Conservation (phyloP, 2,113 vertebrate genomes). For the Podarcis raffonei region DNA sequence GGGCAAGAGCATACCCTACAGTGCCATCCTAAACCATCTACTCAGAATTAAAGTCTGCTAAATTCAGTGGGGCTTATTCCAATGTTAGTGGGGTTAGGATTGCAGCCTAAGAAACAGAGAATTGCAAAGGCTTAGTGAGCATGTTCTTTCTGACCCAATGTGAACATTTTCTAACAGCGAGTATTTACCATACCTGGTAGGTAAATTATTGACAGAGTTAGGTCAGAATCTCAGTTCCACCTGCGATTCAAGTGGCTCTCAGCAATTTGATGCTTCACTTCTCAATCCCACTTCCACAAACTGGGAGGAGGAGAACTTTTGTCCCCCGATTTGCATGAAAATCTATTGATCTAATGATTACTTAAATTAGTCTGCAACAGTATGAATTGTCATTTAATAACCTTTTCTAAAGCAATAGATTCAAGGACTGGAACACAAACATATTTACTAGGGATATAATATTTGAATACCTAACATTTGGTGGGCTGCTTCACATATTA, state of each 20-base stretch:
- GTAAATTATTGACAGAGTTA: neutral
- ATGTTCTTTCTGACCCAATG: neutral
- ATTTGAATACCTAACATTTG: neutral
- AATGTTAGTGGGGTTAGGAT: too few relatives aligned
- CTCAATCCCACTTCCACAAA: neutral
- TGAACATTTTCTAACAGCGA: neutral
- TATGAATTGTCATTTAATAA: neutral
- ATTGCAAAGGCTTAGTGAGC: neutral
- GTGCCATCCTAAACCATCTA: too few relatives aligned
- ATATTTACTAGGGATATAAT: neutral
- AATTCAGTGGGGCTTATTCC: too few relatives aligned
- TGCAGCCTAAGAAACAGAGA: neutral
- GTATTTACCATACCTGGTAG: neutral
- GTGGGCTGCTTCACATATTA: neutral
- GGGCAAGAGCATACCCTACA: neutral
- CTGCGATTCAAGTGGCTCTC: neutral
- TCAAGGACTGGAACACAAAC: neutral
- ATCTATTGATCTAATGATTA: neutral
- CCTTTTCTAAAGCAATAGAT: neutral
- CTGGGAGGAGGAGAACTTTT: neutral
- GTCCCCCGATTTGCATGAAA: neutral
- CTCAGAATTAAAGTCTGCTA: too few relatives aligned
- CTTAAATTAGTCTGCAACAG: neutral
- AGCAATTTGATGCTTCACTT: neutral
- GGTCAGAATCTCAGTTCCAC: neutral